A percentile compares a stretch with the other conserved stretches of the same genome.
These are phyloP conservation scores for Macrosoma leucophasiata DNA, from an alignment of 2,888 invertebrate genomes.

Conservation along the genomic window DNA sequence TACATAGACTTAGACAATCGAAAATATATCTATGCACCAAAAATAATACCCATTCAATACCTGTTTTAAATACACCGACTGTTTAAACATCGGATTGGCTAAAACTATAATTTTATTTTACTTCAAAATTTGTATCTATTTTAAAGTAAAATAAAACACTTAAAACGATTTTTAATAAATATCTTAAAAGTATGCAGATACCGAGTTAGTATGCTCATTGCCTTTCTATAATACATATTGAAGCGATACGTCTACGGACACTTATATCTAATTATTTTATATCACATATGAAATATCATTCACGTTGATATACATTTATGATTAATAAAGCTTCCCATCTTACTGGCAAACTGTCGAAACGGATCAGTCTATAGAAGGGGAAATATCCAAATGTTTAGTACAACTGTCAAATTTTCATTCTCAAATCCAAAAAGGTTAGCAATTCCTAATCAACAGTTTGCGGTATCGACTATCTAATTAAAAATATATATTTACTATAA, in stretches of 20 bases:
- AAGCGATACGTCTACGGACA: slow-evolving; percentile 38
- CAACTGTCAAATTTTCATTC: slow-evolving; percentile 3
- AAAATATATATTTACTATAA: slow-evolving; percentile 31
- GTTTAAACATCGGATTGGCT: slow-evolving; percentile 48
- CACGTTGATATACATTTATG: slow-evolving; percentile 54
- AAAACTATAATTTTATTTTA: slow-evolving; percentile 45
- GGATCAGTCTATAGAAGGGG: too few species aligned
- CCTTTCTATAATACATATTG: slow-evolving; percentile 38
- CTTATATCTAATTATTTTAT: slow-evolving; percentile 58
- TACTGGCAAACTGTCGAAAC: slow-evolving; percentile 48
- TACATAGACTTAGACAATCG: slow-evolving; percentile 26
- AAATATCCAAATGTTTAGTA: too few species aligned
- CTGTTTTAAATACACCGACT: slow-evolving; percentile 40
- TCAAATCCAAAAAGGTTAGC: too few species aligned
- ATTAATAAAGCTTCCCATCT: slow-evolving; percentile 52
- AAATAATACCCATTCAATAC: slow-evolving; percentile 32
- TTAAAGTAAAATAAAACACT: slow-evolving; percentile 50
- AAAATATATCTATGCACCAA: slow-evolving; percentile 26
- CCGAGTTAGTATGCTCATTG: slow-evolving; percentile 41
- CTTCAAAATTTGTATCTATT: slow-evolving; percentile 37
- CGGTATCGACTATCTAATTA: slow-evolving; percentile 36
- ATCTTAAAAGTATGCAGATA: slow-evolving; percentile 41
- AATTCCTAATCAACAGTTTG: slow-evolving; percentile 43
- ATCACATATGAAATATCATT: slow-evolving; percentile 72
- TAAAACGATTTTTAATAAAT: slow-evolving; percentile 55